Base-by-base conservation (phyloP, 2,113 vertebrate species). In the Saccopteryx bilineata region DNA sequence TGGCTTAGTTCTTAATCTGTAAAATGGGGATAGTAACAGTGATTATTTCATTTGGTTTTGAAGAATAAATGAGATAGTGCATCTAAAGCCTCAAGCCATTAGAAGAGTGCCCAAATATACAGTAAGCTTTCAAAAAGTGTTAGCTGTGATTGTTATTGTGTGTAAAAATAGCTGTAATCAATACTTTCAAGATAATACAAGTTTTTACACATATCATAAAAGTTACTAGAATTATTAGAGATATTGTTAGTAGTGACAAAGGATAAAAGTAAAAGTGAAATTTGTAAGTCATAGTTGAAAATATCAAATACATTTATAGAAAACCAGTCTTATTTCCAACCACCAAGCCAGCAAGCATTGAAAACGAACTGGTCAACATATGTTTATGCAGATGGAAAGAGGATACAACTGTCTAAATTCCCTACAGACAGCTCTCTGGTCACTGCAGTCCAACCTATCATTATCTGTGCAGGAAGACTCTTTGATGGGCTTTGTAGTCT, bases 381-480 rank as follows among this genome's bases (percentile, higher is more conserved):
- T 95, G 92, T 4, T 2, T 60, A 87, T 92, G 84, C 28, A 95
- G 95, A 97, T 93, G 96, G 97, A 97, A 96, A 97, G 97, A 97
- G 24, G 54, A 28, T 94, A 97, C 84, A 81, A 82, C 81, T 87
- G 84, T 91, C 97, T 96, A 97, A 95, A 92, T 65, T n/a, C 87
- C 65, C 61, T 19, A 96, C 97, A 96, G 94, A 60, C 79, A 95
- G 95, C 96, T 96, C 83, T 95, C 54, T 95, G 97, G 95, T 83
- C 90, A 97, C 82, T 97, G 93, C 80, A 88, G 96, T 95, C 75
- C 90, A 98, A 96, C 92, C 96, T 97, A 80, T 97, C 93, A 96
- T 97, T 98, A 97, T 78, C 75, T 18, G 13, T 91, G 91, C 91
- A 94, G 79, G 12, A 24, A 96, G 87, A 93, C 58, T 69, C 93